Base-by-base conservation (phyloP, 2,797 vertebrate species). In the Aplochiton taeniatus region DNA sequence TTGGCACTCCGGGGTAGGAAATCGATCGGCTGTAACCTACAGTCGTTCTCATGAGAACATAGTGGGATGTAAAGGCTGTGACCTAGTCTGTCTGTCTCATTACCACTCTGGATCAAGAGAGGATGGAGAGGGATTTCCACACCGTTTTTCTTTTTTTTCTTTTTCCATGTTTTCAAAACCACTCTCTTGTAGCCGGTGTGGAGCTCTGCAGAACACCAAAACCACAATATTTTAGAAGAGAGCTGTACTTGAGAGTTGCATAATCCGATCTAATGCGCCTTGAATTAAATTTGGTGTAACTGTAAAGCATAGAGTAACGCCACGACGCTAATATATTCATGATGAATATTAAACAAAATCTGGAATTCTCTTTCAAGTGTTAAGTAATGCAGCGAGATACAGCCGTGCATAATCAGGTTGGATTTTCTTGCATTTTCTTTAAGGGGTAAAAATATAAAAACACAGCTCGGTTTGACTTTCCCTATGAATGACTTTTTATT, bases 291-390 rank as follows among this genome's bases (percentile, higher is more conserved):
- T 75, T 89, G 2, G 31, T 31, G 73, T 72, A 85, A 75, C 79
- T 70, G 75, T 77, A 76, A 57, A 61, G 17, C 56, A 41, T 55
- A 31, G 71, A 67, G 77, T 70, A n/a, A 78, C 66, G 74, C 50
- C 70, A 73, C 77, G 63, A 19, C 47, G 65, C 63, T 88, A 89
- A 90, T 85, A 70, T 89, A 91, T 90, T 88, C 86, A 72, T 76
- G 72, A 88, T 89, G 88, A 91, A 92, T 92, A 89, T 91, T 88
- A 84, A 92, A 91, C 74, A 73, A 84, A 87, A 87, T 91, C 74
- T 73, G 65, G 77, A 82, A 93, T 93, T 93, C 89, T 71, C 90
- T 92, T 92, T 93, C 81, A 93, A 89, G 90, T 89, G 79, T 58
- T 73, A 70, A 82, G 83, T 76, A 85, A 88, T 70, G 85, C 81